Evolutionary conservation across 2,888 invertebrate genomes (phyloP).

Genomic region (Boloria euphrosyne): DNA sequence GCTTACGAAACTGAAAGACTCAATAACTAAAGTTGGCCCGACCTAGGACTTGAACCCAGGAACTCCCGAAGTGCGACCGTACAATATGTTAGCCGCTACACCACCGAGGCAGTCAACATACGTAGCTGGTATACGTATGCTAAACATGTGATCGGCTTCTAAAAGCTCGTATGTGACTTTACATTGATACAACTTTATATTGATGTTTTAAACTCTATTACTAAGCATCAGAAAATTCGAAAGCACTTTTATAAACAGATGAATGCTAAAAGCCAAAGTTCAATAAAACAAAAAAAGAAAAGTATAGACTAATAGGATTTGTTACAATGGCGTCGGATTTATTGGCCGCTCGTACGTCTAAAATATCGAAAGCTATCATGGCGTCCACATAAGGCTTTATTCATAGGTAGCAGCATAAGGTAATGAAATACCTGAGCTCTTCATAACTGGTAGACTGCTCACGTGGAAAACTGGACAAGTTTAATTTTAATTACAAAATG

Average conservation of each 20-base stretch:
- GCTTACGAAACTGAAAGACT: too few species aligned
- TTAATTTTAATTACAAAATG: conserved; percentile 61
- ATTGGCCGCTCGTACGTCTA: conserved; percentile 25
- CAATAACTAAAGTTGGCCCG: too few species aligned
- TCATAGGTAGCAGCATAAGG: conserved; percentile 41
- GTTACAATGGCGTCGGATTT: conserved; percentile 14
- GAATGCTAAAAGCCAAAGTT: background rate
- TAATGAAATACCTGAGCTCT: conserved; percentile 53
- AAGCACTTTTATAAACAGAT: background rate
- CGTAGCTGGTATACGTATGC: too few species aligned
- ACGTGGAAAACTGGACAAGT: conserved; percentile 47
- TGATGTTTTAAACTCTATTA: too few species aligned
- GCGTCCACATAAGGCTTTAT: conserved; percentile 38
- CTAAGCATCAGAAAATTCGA: too few species aligned
- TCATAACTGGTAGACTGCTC: conserved; percentile 45
- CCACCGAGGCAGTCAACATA: too few species aligned
- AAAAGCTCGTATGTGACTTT: too few species aligned
- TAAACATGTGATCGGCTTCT: too few species aligned
- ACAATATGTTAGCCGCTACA: too few species aligned
- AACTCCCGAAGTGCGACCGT: too few species aligned
- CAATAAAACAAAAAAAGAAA: conserved; percentile 5
- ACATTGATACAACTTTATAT: too few species aligned
- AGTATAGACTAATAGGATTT: conserved; percentile 26
- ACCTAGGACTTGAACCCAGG: too few species aligned
- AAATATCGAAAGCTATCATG: conserved; percentile 41